Evolutionary conservation across 64 coral and sea anemone species (phyloP), one percentile per base, ranked within the genome.

Genomic region (Porites australiensis): DNA sequence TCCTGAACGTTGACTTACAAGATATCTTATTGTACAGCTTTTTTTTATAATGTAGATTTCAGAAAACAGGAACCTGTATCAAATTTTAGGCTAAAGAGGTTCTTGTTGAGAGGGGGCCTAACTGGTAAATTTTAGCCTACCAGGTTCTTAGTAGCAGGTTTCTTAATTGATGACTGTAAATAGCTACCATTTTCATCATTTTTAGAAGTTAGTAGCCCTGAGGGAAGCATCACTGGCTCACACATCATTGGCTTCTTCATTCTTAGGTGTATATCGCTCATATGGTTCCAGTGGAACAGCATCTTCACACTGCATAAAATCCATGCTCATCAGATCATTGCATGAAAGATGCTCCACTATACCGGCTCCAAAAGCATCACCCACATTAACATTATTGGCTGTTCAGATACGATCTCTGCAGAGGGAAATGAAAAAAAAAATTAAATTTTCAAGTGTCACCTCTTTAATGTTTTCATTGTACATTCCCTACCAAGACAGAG

Each of bases 391-490:
- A 58, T 99, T 99, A 11, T 96, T 89, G 2, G 94, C 63, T 12
- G 98, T 99, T n/a, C 98, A 94, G 79, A 96, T 92, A 51, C 98
- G 98, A 69, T 99, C 98, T 9, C 98, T 98, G 27, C 45, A 63
- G 8, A 48, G 27, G 27, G 27, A 1, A 37, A 37, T 37, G 27
- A 37, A 37, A 37, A 1, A 37, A 37, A 37, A 37, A 0, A 37
- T 0, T 37, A n/a, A n/a, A n/a, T 37, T 37, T 37, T 37, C 27
- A 37, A 37, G 27, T 37, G 27, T 37, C 27, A 37, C n/a, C n/a
- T n/a, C n/a, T n/a, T n/a, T n/a, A n/a, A n/a, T 37, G 27, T 37
- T 37, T 37, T 37, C 27, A 37, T 1, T 37, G 27, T 1, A 37
- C 0, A 0, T 37, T 37, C 27, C 27, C 27, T 37, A 37, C 27